phyloP scores from a whole-genome alignment of 2,888 invertebrate genomes.

The Mechanitis mazaeus region DNA sequence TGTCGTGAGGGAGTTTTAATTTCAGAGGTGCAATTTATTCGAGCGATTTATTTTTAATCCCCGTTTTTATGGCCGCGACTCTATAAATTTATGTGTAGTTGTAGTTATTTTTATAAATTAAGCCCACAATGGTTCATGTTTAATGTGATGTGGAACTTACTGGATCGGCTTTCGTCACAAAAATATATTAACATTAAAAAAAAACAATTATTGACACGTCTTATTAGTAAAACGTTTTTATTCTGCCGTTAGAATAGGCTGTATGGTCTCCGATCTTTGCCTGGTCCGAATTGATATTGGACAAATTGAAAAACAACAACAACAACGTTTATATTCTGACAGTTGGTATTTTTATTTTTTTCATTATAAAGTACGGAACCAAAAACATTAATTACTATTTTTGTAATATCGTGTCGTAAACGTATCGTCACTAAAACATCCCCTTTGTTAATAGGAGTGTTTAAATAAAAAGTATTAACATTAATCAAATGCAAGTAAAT shows the following conservation, averaged over 20 bases:
- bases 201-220: too few relatives aligned
- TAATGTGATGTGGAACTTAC: conserved; percentile 25
- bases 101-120: conserved; percentile 56
- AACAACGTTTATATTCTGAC: too few relatives aligned
- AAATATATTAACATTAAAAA: too few relatives aligned
- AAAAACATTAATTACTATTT: too few relatives aligned
- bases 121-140: conserved; percentile 36
- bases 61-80: conserved; percentile 72
- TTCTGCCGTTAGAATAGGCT: too few relatives aligned
- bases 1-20: conserved; percentile 75
- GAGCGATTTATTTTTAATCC: conserved; percentile 77
- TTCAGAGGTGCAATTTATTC: conserved; percentile 77
- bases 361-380: too few relatives aligned
- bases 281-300: too few relatives aligned
- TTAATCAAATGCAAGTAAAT: conserved; percentile 49
- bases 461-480: conserved; percentile 36
- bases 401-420: not conserved
- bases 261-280: too few relatives aligned
- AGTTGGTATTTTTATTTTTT: too few relatives aligned
- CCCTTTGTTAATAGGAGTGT: conserved; percentile 7
- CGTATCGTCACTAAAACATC: not conserved
- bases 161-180: conserved; percentile 13
- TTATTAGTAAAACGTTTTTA: too few relatives aligned
- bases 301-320: too few relatives aligned
- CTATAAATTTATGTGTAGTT: conserved; percentile 72